Percentiles rank a stretch among this genome's conserved stretches.
Evolutionary conservation across 2,113 vertebrate genomes (phyloP).

Genomic region (Nothocercus julius): DNA sequence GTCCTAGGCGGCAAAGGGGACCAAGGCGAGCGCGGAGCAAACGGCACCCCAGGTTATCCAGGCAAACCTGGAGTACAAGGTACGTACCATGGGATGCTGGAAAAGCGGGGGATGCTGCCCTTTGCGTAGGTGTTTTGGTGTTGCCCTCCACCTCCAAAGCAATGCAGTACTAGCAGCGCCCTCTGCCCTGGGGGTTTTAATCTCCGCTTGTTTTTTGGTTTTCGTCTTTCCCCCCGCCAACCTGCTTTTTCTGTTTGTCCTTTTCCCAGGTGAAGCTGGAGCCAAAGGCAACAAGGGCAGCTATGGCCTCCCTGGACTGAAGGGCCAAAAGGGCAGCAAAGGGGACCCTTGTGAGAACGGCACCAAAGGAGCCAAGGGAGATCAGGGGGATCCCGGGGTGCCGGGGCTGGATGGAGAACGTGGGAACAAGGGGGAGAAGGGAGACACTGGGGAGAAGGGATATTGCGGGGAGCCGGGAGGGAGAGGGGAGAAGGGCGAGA

Average conservation of each 20-base stretch:
- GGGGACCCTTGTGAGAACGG: conserved; percentile 87
- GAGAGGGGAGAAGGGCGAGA: conserved; percentile 84
- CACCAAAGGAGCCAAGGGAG: conserved; percentile 90
- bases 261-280: conserved; percentile 85
- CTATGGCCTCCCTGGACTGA: conserved; percentile 80
- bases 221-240: neutral
- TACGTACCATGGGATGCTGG: conserved; percentile 9
- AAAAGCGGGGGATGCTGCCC: neutral
- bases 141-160: neutral
- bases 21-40: conserved; percentile 82
- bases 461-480: conserved; percentile 83
- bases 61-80: conserved; percentile 92
- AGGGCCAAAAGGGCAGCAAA: conserved; percentile 86
- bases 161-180: too few species aligned
- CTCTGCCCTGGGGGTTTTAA: neutral
- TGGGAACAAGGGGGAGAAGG: conserved; percentile 85
- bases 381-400: conserved; percentile 77
- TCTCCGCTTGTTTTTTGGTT: neutral
- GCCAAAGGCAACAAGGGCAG: conserved; percentile 89
- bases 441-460: conserved; percentile 87
- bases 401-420: conserved; percentile 75
- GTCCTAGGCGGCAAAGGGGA: conserved; percentile 90
- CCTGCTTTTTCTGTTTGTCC: neutral
- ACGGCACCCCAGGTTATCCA: conserved; percentile 84
- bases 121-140: neutral